Percentiles rank a stretch among this genome's conserved stretches.
phyloP scores from a whole-genome alignment of 2,888 invertebrate genomes.

The Pseudococcus jackbeardsleyi region DNA sequence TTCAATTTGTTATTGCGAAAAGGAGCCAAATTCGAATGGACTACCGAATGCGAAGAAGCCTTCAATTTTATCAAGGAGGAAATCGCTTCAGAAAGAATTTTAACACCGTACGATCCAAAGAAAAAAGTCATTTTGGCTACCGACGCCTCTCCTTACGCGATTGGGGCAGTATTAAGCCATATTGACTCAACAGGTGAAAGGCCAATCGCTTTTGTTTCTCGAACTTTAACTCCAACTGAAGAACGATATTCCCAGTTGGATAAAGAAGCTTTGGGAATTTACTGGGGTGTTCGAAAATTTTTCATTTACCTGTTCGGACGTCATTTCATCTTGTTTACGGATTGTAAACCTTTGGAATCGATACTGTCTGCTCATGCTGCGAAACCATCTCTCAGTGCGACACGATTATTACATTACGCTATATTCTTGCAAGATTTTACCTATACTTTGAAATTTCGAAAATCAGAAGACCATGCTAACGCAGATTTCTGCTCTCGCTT shows the following conservation, averaged over 20 bases:
- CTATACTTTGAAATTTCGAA: slow-evolving; percentile 67
- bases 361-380: neutral
- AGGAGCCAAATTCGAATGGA: slow-evolving; percentile 35
- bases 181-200: slow-evolving; percentile 5
- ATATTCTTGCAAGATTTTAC: slow-evolving; percentile 68
- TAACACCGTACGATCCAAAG: slow-evolving; percentile 29
- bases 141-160: slow-evolving; percentile 50
- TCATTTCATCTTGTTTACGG: slow-evolving; percentile 69
- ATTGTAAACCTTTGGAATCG: slow-evolving; percentile 69
- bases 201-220: slow-evolving; percentile 62
- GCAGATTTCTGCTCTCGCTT: slow-evolving; percentile 67
- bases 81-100: slow-evolving; percentile 21
- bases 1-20: slow-evolving; percentile 38
- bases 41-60: neutral
- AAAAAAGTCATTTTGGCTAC: slow-evolving; percentile 38
- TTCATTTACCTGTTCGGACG: slow-evolving; percentile 67
- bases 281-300: slow-evolving; percentile 66
- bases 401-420: slow-evolving; percentile 50
- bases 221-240: slow-evolving; percentile 62
- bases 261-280: slow-evolving; percentile 66
- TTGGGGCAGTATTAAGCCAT: slow-evolving; percentile 57
- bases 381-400: slow-evolving; percentile 47
- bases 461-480: slow-evolving; percentile 66
- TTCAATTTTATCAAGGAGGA: slow-evolving; percentile 35
- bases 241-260: slow-evolving; percentile 66